Base-by-base conservation (phyloP, 2,113 vertebrate species). In the Mungos mungo region DNA sequence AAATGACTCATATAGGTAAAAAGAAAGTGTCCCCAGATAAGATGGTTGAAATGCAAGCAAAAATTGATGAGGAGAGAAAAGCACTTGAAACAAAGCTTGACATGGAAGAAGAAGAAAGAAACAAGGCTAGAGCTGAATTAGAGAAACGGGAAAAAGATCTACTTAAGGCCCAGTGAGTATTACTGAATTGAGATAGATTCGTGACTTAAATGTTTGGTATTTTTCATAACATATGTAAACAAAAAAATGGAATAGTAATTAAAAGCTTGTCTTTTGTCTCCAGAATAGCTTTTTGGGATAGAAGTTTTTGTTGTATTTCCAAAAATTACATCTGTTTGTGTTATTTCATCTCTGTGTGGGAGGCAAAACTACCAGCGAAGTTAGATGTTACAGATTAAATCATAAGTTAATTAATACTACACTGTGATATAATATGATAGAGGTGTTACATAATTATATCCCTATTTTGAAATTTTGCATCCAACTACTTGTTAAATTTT, bases 51-150 rank as follows among this genome's bases (percentile, higher is more conserved):
- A 99, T 99, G 99, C 99, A 99, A 98, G 99, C 99, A 8, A 99
- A 99, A 98, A 99, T 99, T 93, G 99, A 99, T 93, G 99, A 99
- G 95, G 99, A 99, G 98, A 99, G 99, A 97, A 99, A 99, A 98
- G 99, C 99, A 27, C 99, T 99, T 98, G 99, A 99, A 98, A 99
- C 99, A 88, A 99, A 99, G 95, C 99, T 99, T 87, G 99, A 99
- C 98, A 99, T 99, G 99, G 99, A 99, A 97, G 99, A 99, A 97
- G 99, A 99, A 98, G 99, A 99, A 98, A 99, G 99, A 98, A 99
- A 99, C 98, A 99, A 99, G 98, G 99, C 99, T 25, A 99, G 99
- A 97, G 99, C 99, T 63, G 99, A 99, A 96, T 98, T 99, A 92
- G 99, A 99, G 98, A 99, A 99, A 96, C 99, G 99, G 93, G 99